Base-by-base conservation (phyloP, 2,888 invertebrate genomes). In the Glaucopsyche alexis region DNA sequence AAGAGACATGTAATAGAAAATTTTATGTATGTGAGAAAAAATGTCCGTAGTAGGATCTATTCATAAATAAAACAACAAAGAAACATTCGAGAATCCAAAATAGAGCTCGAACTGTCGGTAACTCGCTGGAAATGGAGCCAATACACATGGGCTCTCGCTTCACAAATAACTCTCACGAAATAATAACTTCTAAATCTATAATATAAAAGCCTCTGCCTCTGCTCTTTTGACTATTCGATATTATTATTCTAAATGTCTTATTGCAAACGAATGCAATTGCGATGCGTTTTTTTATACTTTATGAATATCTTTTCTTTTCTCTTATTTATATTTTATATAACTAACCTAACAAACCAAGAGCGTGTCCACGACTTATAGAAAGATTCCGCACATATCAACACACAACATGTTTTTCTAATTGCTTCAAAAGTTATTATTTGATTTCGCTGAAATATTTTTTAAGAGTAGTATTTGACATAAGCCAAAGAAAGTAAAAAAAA, bases 61-160 rank as follows among this genome's bases (percentile, higher is more conserved):
- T 69, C 69, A 69, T 69, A 69, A 69, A 69, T 67, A 67, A 67
- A 67, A 45, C 47, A 67, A 67, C 67, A 67, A 67, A 67, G 29
- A 67, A 67, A 42, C 67, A 66, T 42, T 67, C 47, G 67, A 47
- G 67, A 45, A 45, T 40, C 16, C 45, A 47, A 64, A 55, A 29
- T 14, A 6, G 65, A 65, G 16, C 45, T 45, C 16, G 67, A 45
- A 19, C 6, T n/a, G 67, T 45, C 19, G 45, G 66, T 66, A 66
- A 42, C 66, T 66, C 16, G n/a, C 16, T 42, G 16, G 16, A 45
- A 66, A 66, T 40, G 16, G 67, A 47, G 42, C 42, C 45, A 42
- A 67, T 47, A 45, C 67, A 45, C 67, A 19, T 67, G 47, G 45
- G 42, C 45, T 47, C 40, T 45, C 66, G 47, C 19, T 19, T 47